Percentiles rank a stretch among this genome's conserved stretches.
These are phyloP conservation scores for Eupleurogrammus muticus DNA, from an alignment of 2,797 vertebrate genomes.

Conservation along the genomic window DNA sequence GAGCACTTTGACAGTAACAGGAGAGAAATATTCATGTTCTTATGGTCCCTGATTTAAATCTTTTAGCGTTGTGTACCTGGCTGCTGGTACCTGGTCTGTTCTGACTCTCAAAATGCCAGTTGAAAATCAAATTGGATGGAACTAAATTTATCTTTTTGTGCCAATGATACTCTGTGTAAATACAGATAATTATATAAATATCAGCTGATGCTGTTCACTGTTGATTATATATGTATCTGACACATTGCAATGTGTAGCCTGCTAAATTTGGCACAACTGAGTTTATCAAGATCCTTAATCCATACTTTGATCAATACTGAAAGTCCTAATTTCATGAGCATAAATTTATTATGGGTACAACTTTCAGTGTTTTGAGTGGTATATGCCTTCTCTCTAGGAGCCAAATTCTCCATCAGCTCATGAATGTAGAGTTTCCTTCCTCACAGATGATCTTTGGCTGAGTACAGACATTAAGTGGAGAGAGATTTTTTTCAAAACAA, in stretches of 20 bases:
- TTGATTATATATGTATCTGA: neutral
- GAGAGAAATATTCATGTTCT: neutral
- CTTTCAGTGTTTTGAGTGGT: no score
- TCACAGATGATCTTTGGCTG: neutral
- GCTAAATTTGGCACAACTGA: neutral
- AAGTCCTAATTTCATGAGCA: no score
- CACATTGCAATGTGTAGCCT: neutral
- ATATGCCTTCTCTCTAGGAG: no score
- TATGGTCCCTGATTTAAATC: neutral
- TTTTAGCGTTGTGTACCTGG: neutral
- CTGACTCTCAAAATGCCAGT: neutral
- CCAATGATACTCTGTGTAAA: no score
- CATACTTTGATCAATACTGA: no score
- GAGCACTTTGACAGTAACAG: slow-evolving; percentile 2
- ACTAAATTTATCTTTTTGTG: no score
- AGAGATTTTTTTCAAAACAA: neutral
- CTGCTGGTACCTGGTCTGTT: neutral
- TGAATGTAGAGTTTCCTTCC: no score
- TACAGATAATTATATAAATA: no score
- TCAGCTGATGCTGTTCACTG: no score
- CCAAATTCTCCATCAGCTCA: no score
- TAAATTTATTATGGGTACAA: no score
- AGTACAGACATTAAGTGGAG: no score
- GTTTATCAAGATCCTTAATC: neutral
- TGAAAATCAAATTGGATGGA: neutral